Conservation (phyloP, 2,888 invertebrate species). For the Eupithecia centaureata region DNA sequence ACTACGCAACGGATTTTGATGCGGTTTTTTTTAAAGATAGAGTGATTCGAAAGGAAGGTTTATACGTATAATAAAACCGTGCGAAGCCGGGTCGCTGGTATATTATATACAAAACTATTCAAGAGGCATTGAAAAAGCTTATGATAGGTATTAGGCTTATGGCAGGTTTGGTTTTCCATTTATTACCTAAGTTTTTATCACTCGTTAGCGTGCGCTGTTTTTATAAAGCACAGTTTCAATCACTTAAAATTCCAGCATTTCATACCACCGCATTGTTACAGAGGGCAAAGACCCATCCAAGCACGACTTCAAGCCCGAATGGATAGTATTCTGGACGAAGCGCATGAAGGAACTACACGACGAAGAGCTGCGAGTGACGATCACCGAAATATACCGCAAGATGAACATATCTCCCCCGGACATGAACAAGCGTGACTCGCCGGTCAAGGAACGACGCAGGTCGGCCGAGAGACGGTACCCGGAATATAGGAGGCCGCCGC, state of each 20-base stretch:
- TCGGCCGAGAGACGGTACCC: conserved; percentile 30
- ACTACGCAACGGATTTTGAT: too few species aligned
- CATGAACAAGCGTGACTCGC: conserved; percentile 41
- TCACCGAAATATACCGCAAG: conserved; percentile 87
- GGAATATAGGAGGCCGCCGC: conserved; percentile 29
- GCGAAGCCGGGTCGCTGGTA: too few species aligned
- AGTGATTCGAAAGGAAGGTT: too few species aligned
- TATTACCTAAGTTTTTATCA: too few species aligned
- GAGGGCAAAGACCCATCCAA: conserved; percentile 90
- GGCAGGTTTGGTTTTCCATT: too few species aligned
- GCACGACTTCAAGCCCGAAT: conserved; percentile 94
- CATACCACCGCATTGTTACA: conserved; percentile 33
- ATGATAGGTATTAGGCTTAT: too few species aligned
- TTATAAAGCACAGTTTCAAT: neutral
- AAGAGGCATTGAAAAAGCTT: too few species aligned
- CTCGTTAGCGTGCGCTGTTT: neutral
- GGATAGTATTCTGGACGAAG: conserved; percentile 93
- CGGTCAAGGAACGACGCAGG: conserved; percentile 31
- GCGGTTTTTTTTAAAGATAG: too few species aligned
- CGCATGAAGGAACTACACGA: conserved; percentile 91
- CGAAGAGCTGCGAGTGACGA: conserved; percentile 86
- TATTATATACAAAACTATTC: too few species aligned
- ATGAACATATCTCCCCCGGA: conserved; percentile 75
- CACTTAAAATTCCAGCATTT: neutral
- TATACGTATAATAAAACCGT: too few species aligned